Evolutionary conservation across 1,140 invertebrate genomes (phyloP).

Genomic region (Philotrypesis tridentata): DNA sequence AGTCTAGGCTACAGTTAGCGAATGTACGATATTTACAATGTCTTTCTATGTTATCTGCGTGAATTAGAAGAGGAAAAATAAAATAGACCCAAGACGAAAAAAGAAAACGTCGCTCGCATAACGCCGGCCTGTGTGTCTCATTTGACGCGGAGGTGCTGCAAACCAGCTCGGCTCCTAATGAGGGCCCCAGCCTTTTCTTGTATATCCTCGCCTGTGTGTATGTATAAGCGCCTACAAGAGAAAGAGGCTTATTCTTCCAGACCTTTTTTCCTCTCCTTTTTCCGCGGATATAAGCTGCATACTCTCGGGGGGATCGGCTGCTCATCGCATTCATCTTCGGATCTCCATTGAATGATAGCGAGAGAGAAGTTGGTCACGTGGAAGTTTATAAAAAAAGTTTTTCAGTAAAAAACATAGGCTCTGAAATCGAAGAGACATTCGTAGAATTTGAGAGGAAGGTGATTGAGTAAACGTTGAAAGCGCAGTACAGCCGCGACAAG

Average conservation of each 20-base stretch:
- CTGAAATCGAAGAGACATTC: too few species aligned
- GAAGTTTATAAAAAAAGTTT: too few species aligned
- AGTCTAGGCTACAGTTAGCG: too few species aligned
- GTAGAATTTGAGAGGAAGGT: too few species aligned
- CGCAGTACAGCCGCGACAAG: too few species aligned
- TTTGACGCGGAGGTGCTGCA: slow-evolving; percentile 55
- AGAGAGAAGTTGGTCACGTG: neutral
- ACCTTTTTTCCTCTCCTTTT: slow-evolving; percentile 34
- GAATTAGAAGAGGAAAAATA: slow-evolving; percentile 17
- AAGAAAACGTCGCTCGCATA: slow-evolving; percentile 40
- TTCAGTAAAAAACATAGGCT: too few species aligned
- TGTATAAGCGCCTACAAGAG: slow-evolving; percentile 3
- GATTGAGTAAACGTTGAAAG: neutral
- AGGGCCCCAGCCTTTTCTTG: slow-evolving; percentile 61
- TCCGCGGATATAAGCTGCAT: neutral
- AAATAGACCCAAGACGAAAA: slow-evolving; percentile 27
- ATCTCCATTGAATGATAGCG: neutral
- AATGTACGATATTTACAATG: slow-evolving; percentile 15
- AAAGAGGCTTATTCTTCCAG: slow-evolving; percentile 22
- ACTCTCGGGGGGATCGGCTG: neutral
- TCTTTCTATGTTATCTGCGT: neutral
- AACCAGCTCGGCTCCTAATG: slow-evolving; percentile 61
- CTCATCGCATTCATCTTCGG: slow-evolving; percentile 1
- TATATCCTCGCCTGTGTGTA: slow-evolving; percentile 26
- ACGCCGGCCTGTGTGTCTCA: slow-evolving; percentile 46